These are phyloP conservation scores for Tachysurus vachellii DNA, from an alignment of 2,113 vertebrate species.

Conservation along the genomic window DNA sequence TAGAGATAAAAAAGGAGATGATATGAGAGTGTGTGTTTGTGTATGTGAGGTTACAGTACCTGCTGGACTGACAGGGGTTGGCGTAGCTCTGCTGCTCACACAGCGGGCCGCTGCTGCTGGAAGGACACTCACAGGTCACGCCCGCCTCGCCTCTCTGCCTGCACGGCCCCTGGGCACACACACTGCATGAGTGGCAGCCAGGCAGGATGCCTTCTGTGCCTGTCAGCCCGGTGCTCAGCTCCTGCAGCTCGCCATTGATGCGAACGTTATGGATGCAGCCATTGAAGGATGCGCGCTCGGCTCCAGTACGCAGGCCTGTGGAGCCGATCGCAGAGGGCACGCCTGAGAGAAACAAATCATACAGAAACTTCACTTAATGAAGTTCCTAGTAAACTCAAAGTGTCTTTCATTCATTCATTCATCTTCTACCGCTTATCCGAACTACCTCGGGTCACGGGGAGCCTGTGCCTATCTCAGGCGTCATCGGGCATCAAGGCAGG, in stretches of 20 bases:
- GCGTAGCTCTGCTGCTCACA: constrained; percentile 81
- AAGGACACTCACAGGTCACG: constrained; percentile 89
- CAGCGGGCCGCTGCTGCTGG: constrained; percentile 81
- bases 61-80: constrained; percentile 83
- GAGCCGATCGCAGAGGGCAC: constrained; percentile 83
- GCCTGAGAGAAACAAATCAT: constrained; percentile 69
- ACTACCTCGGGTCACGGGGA: no score
- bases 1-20: neutral
- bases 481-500: no score
- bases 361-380: neutral
- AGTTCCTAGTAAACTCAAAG: neutral
- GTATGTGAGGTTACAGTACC: constrained; percentile 65
- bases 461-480: no score
- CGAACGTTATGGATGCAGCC: constrained; percentile 93
- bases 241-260: constrained; percentile 92
- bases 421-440: no score
- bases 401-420: no score
- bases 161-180: constrained; percentile 90
- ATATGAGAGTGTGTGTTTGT: constrained; percentile 1
- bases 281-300: constrained; percentile 85
- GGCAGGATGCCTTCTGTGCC: constrained; percentile 81
- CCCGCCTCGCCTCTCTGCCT: constrained; percentile 84
- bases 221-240: constrained; percentile 80
- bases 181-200: constrained; percentile 91
- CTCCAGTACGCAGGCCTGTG: constrained; percentile 81